These are phyloP conservation scores for Scleropages formosus DNA, from an alignment of 2,797 vertebrate species.

Conservation along the genomic window DNA sequence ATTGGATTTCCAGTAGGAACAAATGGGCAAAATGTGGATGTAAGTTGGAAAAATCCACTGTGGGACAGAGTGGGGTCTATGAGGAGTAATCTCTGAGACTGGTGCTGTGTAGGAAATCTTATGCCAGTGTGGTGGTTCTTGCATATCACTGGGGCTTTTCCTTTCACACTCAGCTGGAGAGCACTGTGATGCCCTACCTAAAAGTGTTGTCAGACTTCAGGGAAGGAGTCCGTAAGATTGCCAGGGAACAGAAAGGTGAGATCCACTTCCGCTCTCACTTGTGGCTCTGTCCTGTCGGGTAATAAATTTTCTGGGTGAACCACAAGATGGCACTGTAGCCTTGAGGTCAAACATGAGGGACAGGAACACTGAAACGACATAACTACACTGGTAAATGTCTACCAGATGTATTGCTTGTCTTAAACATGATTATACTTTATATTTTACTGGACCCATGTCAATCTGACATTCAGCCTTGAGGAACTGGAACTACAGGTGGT, in stretches of 20 bases:
- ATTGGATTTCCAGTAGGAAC: slow-evolving; percentile 90
- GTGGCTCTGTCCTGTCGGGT: not conserved
- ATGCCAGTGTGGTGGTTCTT: not conserved
- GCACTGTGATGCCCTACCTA: slow-evolving; percentile 89
- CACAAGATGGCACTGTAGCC: slow-evolving; percentile 18
- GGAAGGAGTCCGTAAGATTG: slow-evolving; percentile 82
- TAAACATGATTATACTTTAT: no score
- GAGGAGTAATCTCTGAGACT: not conserved
- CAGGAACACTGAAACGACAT: no score
- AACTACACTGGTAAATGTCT: no score
- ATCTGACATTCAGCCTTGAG: no score
- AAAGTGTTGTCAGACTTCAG: slow-evolving; percentile 87
- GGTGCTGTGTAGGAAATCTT: not conserved
- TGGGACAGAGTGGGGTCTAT: not conserved
- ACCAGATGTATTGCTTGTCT: no score
- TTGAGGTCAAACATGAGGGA: not conserved
- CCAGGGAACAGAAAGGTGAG: slow-evolving; percentile 85
- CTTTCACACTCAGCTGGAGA: slow-evolving; percentile 74
- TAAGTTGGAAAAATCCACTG: slow-evolving; percentile 62
- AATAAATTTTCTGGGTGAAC: not conserved
- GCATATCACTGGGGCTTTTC: no score
- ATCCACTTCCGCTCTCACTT: not conserved
- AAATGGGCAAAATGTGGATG: slow-evolving; percentile 67
- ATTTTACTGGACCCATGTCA: no score
- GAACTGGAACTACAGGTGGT: no score